These are phyloP conservation scores for Archocentrus centrarchus DNA, from an alignment of 2,113 vertebrate species.

Conservation along the genomic window DNA sequence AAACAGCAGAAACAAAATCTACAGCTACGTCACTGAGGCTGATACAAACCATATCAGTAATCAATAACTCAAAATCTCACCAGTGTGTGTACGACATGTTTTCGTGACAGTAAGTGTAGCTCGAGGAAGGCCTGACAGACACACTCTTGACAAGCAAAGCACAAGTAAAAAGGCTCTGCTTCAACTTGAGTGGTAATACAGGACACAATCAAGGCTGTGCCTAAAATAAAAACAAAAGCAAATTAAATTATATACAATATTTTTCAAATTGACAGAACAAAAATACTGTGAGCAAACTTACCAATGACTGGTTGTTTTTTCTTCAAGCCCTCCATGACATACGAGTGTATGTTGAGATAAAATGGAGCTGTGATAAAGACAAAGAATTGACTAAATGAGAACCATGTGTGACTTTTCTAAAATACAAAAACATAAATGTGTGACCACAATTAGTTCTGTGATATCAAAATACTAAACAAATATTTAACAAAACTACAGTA, in stretches of 20 bases:
- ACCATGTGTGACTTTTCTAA: neutral
- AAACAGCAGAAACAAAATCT: neutral
- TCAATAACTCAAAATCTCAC: constrained; percentile 40
- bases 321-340: neutral
- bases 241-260: neutral
- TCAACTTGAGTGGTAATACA: constrained; percentile 16
- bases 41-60: neutral
- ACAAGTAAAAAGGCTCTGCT: constrained; percentile 26
- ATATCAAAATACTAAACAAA: neutral
- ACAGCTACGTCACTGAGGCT: neutral
- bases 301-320: constrained; percentile 36
- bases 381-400: neutral
- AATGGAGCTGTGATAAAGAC: neutral
- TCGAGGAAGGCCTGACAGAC: neutral
- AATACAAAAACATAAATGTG: neutral
- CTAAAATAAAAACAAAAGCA: constrained; percentile 3
- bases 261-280: neutral
- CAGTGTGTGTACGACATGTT: constrained; percentile 50
- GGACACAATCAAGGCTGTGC: constrained; percentile 44
- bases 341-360: neutral
- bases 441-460: neutral
- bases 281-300: constrained; percentile 22
- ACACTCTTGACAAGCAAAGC: constrained; percentile 64
- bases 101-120: constrained; percentile 48
- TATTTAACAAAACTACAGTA: too few species aligned